Base-by-base conservation (phyloP, 2,797 vertebrate genomes). In the Siniperca obscura region DNA sequence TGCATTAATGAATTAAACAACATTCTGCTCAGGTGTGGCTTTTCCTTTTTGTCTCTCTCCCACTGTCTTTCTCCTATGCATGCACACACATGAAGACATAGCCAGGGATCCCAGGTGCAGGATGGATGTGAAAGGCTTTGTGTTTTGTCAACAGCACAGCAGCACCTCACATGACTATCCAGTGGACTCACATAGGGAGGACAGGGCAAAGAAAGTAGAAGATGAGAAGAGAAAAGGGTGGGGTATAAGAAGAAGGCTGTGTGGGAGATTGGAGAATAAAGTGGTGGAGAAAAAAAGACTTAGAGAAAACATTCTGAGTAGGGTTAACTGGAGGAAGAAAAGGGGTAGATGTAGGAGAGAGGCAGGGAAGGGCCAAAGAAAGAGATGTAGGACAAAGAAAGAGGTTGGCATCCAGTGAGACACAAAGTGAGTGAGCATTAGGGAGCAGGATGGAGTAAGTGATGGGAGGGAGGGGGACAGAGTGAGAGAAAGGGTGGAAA, bases 101-200 rank as follows among this genome's bases (percentile, higher is more conserved):
- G 81, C 77, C 86, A 82, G 70, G 12, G 75, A 76, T 82, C 70
- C 85, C 90, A 93, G 92, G 92, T 93, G 90, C 83, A 74, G 86
- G 86, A 84, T 91, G 80, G 78, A 91, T 85, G 87, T 85, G 87
- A 87, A 90, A 82, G 74, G 79, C 85, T 82, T 88, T 87, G 86
- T 93, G 87, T 95, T 93, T 89, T 90, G 91, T 91, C 90, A 94
- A 93, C 89, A 94, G 85, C 82, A 75, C 82, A 86, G 78, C 88
- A 84, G 77, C 87, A 89, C 88, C 89, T 94, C 90, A 86, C 89
- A 88, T 90, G 86, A 91, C 89, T 81, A 60, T 80, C 70, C 60
- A 34, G 66, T 46, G 81, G 70, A 79, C 82, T 87, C 85, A 57
- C 40, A 55, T 60, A 59, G 76, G 34, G 74, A 80, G 74, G 78